These are phyloP conservation scores for Scaptomyza cyrtandrae DNA, from an alignment of 2,888 invertebrate species.

Conservation along the genomic window DNA sequence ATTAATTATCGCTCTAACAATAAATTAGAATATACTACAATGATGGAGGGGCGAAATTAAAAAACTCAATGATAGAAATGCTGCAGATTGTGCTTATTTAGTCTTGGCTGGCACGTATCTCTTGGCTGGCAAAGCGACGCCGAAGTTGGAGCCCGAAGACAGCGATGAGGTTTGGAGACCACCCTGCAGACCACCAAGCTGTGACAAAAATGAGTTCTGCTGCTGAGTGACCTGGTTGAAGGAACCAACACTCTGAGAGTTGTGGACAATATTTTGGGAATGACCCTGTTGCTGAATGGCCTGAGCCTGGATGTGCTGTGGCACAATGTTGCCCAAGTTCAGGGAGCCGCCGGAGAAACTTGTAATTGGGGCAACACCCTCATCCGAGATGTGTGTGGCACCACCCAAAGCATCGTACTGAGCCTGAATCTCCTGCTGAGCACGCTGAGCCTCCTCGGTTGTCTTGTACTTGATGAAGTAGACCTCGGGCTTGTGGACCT, in stretches of 20 bases:
- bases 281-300: conserved; percentile 45
- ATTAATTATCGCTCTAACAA: conserved; percentile 42
- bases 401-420: conserved; percentile 83
- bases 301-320: conserved; percentile 44
- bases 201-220: conserved; percentile 36
- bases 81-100: conserved; percentile 46
- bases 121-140: conserved; percentile 39
- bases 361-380: conserved; percentile 81
- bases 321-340: conserved; percentile 63
- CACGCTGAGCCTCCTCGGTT: conserved; percentile 82
- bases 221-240: conserved; percentile 52
- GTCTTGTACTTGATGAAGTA: conserved; percentile 85
- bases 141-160: conserved; percentile 27
- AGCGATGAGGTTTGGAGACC: conserved; percentile 44
- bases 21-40: conserved; percentile 67
- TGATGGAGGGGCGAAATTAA: conserved; percentile 23
- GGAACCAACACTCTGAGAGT: conserved; percentile 33
- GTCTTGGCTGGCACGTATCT: conserved; percentile 71
- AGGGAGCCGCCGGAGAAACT: conserved; percentile 72
- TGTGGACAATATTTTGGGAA: conserved; percentile 53
- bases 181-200: conserved; percentile 27
- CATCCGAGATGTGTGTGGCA: conserved; percentile 82
- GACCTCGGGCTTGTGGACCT: conserved; percentile 83
- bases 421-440: conserved; percentile 83
- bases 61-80: conserved; percentile 30